Evolutionary conservation across 1,140 invertebrate genomes (phyloP).

Genomic region (Caenorhabditis briggsae): DNA sequence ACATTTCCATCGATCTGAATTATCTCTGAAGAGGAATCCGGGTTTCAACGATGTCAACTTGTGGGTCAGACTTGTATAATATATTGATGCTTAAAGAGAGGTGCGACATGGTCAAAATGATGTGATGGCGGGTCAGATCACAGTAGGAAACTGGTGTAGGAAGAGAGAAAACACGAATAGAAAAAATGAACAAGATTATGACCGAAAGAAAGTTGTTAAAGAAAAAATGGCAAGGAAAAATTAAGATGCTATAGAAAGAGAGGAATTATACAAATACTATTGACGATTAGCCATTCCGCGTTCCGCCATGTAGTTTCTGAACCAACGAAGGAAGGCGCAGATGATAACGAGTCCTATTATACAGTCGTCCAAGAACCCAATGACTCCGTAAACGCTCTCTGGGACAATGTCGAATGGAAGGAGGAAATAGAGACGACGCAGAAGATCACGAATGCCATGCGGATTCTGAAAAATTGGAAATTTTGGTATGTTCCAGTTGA

Average conservation of each 20-base stretch:
- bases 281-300: background rate
- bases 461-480: slow-evolving; percentile 12
- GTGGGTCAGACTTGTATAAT: slow-evolving; percentile 30
- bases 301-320: slow-evolving; percentile 19
- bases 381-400: background rate
- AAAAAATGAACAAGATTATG: background rate
- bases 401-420: background rate
- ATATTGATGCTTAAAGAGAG: background rate
- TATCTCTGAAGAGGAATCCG: background rate
- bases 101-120: background rate
- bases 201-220: background rate
- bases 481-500: background rate
- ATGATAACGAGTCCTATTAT: background rate
- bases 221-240: background rate
- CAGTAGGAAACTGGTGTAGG: background rate
- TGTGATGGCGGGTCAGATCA: slow-evolving; percentile 8
- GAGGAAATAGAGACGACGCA: background rate
- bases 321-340: background rate
- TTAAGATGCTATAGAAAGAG: background rate
- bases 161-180: background rate
- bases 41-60: slow-evolving; percentile 28
- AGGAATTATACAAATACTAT: background rate
- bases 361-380: slow-evolving; percentile 34
- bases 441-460: background rate
- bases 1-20: slow-evolving; percentile 21